These are phyloP conservation scores for Mesitornis unicolor DNA, from an alignment of 2,113 vertebrate genomes.

Conservation along the genomic window DNA sequence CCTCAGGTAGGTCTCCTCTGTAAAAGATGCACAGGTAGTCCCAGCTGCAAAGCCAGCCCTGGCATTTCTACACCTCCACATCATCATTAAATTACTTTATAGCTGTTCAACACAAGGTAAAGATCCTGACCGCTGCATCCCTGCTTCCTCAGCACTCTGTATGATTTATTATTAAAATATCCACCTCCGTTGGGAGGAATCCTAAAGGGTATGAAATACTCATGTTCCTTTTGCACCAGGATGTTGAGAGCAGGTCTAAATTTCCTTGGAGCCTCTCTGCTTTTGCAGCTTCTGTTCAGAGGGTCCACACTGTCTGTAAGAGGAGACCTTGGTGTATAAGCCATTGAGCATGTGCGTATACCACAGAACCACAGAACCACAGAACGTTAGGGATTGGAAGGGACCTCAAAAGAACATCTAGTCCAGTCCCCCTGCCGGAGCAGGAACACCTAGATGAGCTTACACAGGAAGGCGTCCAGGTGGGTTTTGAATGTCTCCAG, in stretches of 20 bases:
- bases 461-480: too few species aligned
- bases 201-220: neutral
- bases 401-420: too few species aligned
- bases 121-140: neutral
- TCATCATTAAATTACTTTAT: neutral
- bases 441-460: too few species aligned
- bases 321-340: neutral
- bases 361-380: too few species aligned
- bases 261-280: neutral
- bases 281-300: neutral
- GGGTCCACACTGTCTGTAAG: neutral
- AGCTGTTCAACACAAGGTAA: neutral
- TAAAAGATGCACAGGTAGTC: neutral
- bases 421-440: too few species aligned
- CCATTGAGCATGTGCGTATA: rapidly evolving
- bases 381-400: too few species aligned
- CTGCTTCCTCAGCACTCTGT: neutral
- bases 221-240: neutral
- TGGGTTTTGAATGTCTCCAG: too few species aligned
- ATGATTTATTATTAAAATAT: neutral
- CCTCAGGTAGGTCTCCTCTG: neutral
- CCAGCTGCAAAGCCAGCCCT: conserved; percentile 12
- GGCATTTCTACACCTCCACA: neutral
- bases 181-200: neutral
- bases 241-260: neutral